Base-by-base conservation (phyloP, 2,113 vertebrate genomes). In the Onychorhynchus coronatus region DNA sequence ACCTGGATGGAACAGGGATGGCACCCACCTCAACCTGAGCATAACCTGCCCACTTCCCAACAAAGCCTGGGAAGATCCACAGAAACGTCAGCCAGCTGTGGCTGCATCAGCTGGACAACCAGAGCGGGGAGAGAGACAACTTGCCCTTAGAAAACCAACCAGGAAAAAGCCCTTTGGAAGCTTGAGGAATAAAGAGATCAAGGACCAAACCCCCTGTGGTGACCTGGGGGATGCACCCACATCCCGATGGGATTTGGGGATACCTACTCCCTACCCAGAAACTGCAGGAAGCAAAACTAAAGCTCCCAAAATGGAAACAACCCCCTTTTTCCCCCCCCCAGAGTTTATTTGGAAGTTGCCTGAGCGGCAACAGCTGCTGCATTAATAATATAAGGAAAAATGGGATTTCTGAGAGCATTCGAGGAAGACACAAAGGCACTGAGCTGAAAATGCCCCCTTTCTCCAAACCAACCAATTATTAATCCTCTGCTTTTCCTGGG, bases 101-200 rank as follows among this genome's bases (percentile, higher is more conserved):
- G 49, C 68, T 61, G 31, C 39, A 2, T 56, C 61, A 33, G 5
- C 52, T 6, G 8, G 35, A 17, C 20, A 1, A 18, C 15, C 65
- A 3, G 28, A 8, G 24, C 28, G 27, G 47, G 41, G 39, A 31
- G 47, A 15, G 28, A n/a, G 7, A 25, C 3, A 21, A 23, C 19
- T 35, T 4, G 8, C 3, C 58, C 25, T n/a, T 7, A 27, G 27
- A 25, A 52, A 39, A 31, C 0, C 0, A 65, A 23, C 22, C 1
- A 0, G 50, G 44, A 68, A 13, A 65, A 68, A 59, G 23, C 11
- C 6, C 0, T 27, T 41, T 12, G 24, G 27, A 22, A 73, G 53
- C 7, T 0, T 0, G 2, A 6, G 15, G 28, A 2, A 7, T 1
- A 6, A 18, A 61, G 17, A 22, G 1, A 17, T 0, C 11, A 30